Percentiles rank a stretch among this genome's conserved stretches.
phyloP scores from a whole-genome alignment of 2,888 invertebrate species.

The Saturnia japonica region DNA sequence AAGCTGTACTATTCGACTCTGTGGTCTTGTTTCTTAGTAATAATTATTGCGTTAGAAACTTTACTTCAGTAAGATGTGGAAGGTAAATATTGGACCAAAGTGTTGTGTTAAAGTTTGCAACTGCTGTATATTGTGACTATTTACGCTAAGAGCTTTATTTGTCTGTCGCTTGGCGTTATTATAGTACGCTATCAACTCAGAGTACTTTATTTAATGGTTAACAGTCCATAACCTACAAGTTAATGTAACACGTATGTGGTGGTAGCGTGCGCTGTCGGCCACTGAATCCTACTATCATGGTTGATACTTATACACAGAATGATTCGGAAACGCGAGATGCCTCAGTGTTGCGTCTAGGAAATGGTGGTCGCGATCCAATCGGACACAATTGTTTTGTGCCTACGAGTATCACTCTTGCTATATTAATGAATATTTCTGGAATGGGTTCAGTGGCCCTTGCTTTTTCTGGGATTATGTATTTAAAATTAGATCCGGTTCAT shows the following conservation, averaged over 20 bases:
- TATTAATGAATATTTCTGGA: neutral
- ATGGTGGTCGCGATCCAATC: no score
- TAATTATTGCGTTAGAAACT: conserved; percentile 3
- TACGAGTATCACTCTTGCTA: neutral
- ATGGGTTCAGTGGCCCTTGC: neutral
- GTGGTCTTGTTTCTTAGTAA: neutral
- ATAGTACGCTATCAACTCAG: neutral
- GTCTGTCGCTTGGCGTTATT: neutral
- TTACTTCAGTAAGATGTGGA: neutral
- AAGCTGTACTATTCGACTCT: neutral
- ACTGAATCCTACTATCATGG: no score
- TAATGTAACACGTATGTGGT: no score
- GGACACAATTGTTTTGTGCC: no score
- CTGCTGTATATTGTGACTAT: neutral
- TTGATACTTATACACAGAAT: no score
- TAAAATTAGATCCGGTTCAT: neutral
- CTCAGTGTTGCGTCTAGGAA: no score
- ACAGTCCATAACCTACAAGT: no score
- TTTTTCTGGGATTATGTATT: neutral
- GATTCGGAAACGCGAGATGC: no score
- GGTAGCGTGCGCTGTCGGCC: no score
- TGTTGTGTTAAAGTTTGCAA: conserved; percentile 3
- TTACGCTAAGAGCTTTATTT: neutral
- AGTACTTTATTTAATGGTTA: no score
- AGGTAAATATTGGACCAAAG: neutral